Evolutionary conservation across 2,113 vertebrate species (phyloP), one percentile per base, ranked within the genome.

Genomic region (Gambusia affinis): DNA sequence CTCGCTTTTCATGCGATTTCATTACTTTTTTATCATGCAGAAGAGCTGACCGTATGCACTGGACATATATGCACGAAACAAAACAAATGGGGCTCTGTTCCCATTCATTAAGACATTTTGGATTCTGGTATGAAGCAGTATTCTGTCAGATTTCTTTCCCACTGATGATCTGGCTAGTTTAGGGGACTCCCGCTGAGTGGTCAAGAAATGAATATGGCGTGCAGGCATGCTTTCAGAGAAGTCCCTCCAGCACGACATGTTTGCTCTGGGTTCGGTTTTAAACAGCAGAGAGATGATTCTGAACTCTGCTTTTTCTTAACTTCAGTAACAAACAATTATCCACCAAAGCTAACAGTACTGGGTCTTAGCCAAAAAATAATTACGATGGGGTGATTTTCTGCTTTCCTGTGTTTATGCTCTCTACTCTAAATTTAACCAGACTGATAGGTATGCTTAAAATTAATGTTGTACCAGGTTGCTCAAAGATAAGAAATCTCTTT

Each of bases 131-230:
- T 28, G 51, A n/a, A 71, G 37, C 73, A 60, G 54, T 87, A 81
- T 64, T 83, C 62, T 28, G 66, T 64, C 71, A 78, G 61, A 69
- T 37, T 86, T 54, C 4, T 64, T 74, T 82, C 73, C 57, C 35
- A 80, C 75, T 81, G 73, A 80, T 85, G 74, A 86, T 85, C 73
- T 70, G 80, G 73, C 72, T 70, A 47, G 67, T 80, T 82, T 81
- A 60, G 60, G 69, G 61, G 67, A 61, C 65, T 87, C 72, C 80
- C 67, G 72, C 79, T 73, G 74, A 79, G 88, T 14, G 0, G 78
- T 69, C 69, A 75, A 64, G 57, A 67, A 51, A 68, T 17, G 78
- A 91, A 80, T 33, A 69, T 54, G 39, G 69, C 72, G 78, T 51
- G 78, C 67, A 70, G 60, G 78, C 67, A 69, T 79, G 44, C 44